Evolutionary conservation across 2,797 vertebrate species (phyloP), one percentile per base, ranked within the genome.

Genomic region (Knipowitschia caucasica): DNA sequence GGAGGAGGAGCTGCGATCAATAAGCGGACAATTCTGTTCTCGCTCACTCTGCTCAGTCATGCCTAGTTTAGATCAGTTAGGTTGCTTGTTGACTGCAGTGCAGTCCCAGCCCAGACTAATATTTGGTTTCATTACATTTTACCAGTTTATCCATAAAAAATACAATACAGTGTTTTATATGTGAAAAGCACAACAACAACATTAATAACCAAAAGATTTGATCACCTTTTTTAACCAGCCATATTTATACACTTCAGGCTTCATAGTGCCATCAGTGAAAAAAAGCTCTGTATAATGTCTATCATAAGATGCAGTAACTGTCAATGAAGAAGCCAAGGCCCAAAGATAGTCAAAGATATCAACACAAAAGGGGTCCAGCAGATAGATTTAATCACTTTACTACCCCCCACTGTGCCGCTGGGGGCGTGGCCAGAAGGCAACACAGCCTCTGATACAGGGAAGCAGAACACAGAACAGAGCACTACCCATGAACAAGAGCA

Each of bases 1-100:
- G 1, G 46, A 60, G 58, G 61, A 45, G 58, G 35, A 69, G 52
- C 38, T 53, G 66, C 47, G 64, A 82, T 81, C 73, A 69, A 79
- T 81, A 68, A 44, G 17, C 15, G 24, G 15, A 36, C 54, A 53
- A 64, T 73, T 50, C 70, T 59, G 23, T 73, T 43, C 65, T 62
- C 42, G 49, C 38, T 36, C 56, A 47, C 39, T 59, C 40, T 50
- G 51, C 45, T 57, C 42, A 27, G 38, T 18, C 51, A 36, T n/a
- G 6, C n/a, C n/a, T n/a, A n/a, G n/a, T n/a, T n/a, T n/a, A n/a
- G n/a, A n/a, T n/a, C n/a, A n/a, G n/a, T n/a, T n/a, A n/a, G n/a
- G 17, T 7, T 42, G 2, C 11, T 12, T 12, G 14, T 20, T 39
- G 2, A 39, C 9, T 33, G 11, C 4, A n/a, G 10, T 3, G 15